phyloP scores from a whole-genome alignment of 1,140 invertebrate species.

The Penaeus chinensis region DNA sequence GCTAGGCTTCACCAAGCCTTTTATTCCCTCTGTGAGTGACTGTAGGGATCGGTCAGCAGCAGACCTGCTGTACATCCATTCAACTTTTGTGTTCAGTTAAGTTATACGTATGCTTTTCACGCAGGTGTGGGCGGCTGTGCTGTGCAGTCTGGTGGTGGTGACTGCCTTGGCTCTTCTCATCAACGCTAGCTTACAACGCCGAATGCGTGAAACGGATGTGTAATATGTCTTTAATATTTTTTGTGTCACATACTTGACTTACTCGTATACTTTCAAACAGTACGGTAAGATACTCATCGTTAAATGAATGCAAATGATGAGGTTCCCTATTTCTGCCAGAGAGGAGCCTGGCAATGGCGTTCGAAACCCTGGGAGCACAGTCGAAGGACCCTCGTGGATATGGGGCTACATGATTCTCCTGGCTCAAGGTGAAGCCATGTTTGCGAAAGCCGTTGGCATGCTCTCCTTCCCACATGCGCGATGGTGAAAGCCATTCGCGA shows the following conservation, averaged over 20 bases:
- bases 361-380: background rate
- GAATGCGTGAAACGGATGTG: background rate
- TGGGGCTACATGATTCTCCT: constrained; percentile 27
- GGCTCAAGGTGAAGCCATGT: constrained; percentile 5
- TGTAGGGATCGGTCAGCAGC: background rate
- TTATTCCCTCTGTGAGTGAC: constrained; percentile 13
- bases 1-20: constrained; percentile 38
- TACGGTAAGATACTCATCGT: too few relatives aligned
- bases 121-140: constrained; percentile 42
- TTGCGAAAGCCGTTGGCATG: too few relatives aligned
- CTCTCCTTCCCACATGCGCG: background rate
- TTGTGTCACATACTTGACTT: too few relatives aligned
- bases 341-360: background rate
- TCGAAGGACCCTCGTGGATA: background rate
- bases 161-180: background rate
- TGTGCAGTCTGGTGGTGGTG: constrained; percentile 22
- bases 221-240: too few relatives aligned
- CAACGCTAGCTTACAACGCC: background rate
- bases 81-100: background rate
- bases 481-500: background rate
- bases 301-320: background rate
- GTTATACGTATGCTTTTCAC: background rate
- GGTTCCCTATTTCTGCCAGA: background rate
- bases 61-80: too few relatives aligned
- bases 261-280: too few relatives aligned